phyloP scores from a whole-genome alignment of 1,140 invertebrate species.

The Lerema accius region DNA sequence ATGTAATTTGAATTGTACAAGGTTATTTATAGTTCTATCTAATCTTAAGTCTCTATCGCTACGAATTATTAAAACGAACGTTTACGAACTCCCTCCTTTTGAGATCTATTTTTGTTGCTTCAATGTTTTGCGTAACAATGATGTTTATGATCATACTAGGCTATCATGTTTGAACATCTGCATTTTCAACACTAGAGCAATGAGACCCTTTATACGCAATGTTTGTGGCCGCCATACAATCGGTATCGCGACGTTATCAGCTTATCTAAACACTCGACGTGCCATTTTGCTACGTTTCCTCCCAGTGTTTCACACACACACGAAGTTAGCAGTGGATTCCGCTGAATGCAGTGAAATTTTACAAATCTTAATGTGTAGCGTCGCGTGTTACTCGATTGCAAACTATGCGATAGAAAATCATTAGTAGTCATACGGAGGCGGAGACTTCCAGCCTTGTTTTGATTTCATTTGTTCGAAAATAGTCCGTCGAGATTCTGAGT shows the following conservation, averaged over 20 bases:
- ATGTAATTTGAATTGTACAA: no score
- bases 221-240: slow-evolving; percentile 51
- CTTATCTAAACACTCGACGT: slow-evolving; percentile 72
- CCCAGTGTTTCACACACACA: slow-evolving; percentile 58
- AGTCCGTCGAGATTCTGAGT: slow-evolving; percentile 13
- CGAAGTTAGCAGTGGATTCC: slow-evolving; percentile 50
- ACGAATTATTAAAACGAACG: neutral
- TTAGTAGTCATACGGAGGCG: slow-evolving; percentile 36
- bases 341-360: slow-evolving; percentile 50
- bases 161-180: slow-evolving; percentile 29
- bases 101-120: neutral
- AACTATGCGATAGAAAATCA: slow-evolving; percentile 51
- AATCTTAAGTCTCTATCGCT: no score
- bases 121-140: slow-evolving; percentile 2
- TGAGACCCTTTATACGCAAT: slow-evolving; percentile 40
- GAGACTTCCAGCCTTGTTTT: slow-evolving; percentile 30
- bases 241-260: slow-evolving; percentile 73
- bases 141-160: neutral
- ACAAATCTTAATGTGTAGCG: slow-evolving; percentile 36
- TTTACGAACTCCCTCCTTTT: neutral
- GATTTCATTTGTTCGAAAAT: slow-evolving; percentile 35
- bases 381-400: slow-evolving; percentile 44
- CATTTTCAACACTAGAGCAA: slow-evolving; percentile 26
- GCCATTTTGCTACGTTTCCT: slow-evolving; percentile 57
- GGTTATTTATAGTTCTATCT: no score